phyloP scores from a whole-genome alignment of 2,888 invertebrate species.

The Netelia fuscicornis region DNA sequence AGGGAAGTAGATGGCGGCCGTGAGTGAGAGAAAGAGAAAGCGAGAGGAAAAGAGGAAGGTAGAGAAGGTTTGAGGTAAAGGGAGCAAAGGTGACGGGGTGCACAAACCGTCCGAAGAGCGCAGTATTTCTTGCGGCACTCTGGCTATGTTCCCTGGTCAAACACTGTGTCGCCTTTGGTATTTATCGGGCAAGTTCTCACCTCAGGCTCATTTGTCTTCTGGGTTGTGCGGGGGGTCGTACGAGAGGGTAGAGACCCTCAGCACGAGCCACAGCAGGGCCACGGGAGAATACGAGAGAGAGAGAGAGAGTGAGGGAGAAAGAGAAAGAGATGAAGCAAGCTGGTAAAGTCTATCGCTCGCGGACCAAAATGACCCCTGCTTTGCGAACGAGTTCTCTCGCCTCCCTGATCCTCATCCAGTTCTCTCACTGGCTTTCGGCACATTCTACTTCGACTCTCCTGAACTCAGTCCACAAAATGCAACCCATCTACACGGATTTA shows the following conservation, averaged over 20 bases:
- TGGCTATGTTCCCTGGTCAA: constrained; percentile 82
- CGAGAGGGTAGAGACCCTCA: constrained; percentile 60
- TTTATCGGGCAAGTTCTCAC: constrained; percentile 85
- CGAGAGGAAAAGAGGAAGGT: constrained; percentile 41
- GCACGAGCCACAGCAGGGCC: constrained; percentile 39
- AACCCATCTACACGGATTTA: constrained; percentile 10
- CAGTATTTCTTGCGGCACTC: constrained; percentile 82
- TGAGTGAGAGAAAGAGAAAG: constrained; percentile 46
- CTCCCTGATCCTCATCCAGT: constrained; percentile 28
- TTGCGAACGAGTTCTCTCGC: constrained; percentile 45
- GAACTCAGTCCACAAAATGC: constrained; percentile 18
- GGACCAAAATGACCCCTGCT: constrained; percentile 51
- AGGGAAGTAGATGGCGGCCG: not conserved
- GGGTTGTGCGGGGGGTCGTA: constrained; percentile 76
- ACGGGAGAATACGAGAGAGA: not conserved
- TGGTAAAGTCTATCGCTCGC: constrained; percentile 19
- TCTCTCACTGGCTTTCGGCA: constrained; percentile 6
- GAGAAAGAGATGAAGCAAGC: not conserved
- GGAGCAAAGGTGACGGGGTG: constrained; percentile 62
- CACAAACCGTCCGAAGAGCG: constrained; percentile 75
- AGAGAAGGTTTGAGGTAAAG: constrained; percentile 34
- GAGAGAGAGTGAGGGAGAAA: constrained; percentile 33
- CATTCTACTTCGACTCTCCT: constrained; percentile 4
- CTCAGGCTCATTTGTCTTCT: constrained; percentile 85
- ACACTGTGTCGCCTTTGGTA: constrained; percentile 84